phyloP scores from a whole-genome alignment of 2,888 invertebrate genomes.

The Cheilosia urbana region DNA sequence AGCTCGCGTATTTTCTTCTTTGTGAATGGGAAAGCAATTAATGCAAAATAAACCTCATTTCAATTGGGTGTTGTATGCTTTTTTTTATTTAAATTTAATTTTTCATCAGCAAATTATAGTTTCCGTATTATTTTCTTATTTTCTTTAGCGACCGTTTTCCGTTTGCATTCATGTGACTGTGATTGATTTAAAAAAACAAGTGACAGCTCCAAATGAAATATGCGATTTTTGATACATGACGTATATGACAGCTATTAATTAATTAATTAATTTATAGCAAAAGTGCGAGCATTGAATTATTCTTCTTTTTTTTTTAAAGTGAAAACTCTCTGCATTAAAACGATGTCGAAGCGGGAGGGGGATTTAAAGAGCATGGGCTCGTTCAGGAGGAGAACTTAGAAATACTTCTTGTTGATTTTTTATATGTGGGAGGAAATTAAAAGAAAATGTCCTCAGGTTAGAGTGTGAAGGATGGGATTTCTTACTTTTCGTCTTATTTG shows the following conservation, averaged over 20 bases:
- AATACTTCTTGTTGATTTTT: not conserved
- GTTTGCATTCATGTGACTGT: not conserved
- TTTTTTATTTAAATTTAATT: not conserved
- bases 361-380: too few relatives aligned
- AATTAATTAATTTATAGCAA: not conserved
- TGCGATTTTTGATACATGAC: not conserved
- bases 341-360: too few relatives aligned
- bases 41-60: not conserved
- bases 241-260: not conserved
- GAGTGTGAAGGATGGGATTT: not conserved
- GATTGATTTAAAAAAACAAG: not conserved
- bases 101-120: not conserved
- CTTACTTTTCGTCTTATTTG: not conserved
- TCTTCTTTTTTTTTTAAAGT: too few relatives aligned
- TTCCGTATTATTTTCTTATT: not conserved
- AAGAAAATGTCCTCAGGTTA: not conserved
- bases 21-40: not conserved
- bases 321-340: too few relatives aligned
- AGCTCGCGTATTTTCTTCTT: not conserved
- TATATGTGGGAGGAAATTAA: not conserved
- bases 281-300: not conserved
- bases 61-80: not conserved
- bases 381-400: not conserved
- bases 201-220: not conserved
- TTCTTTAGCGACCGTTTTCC: not conserved